Evolutionary conservation across 1,140 invertebrate species (phyloP).

Genomic region (Aleiodes sp.): DNA sequence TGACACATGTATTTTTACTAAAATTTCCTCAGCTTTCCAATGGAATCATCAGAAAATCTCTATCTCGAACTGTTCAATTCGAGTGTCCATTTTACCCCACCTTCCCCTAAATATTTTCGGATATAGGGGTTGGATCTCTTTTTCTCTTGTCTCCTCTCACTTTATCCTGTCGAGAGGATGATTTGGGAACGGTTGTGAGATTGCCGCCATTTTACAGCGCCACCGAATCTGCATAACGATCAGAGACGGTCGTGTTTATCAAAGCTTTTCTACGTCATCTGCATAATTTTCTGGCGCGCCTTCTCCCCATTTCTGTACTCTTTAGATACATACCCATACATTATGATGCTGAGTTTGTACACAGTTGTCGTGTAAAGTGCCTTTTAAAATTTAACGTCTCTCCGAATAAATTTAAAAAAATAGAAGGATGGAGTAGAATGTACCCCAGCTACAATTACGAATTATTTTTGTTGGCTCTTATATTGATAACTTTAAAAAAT

Average conservation of each 20-base stretch:
- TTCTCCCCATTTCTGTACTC: slow-evolving; percentile 22
- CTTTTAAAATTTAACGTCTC: slow-evolving; percentile 24
- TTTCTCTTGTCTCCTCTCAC: background rate
- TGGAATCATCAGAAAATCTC: too few relatives aligned
- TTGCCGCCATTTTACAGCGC: slow-evolving; percentile 66
- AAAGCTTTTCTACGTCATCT: slow-evolving; percentile 67
- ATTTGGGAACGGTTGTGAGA: slow-evolving; percentile 43
- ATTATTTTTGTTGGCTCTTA: too few relatives aligned
- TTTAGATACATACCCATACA: background rate
- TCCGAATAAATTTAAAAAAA: slow-evolving; percentile 17
- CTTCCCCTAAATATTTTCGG: background rate
- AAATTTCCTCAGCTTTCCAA: background rate
- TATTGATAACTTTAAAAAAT: too few relatives aligned
- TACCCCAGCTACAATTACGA: too few relatives aligned
- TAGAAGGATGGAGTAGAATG: background rate
- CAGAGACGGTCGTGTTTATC: slow-evolving; percentile 67
- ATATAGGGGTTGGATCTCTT: background rate
- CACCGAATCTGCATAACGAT: slow-evolving; percentile 66
- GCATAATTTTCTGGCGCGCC: slow-evolving; percentile 64
- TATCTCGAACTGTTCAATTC: too few relatives aligned
- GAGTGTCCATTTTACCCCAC: background rate
- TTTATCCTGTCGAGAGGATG: background rate
- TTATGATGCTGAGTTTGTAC: background rate
- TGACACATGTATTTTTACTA: background rate
- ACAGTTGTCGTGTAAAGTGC: slow-evolving; percentile 8